Percentiles rank a stretch among this genome's conserved stretches.
These are phyloP conservation scores for Darevskia nairensis DNA, from an alignment of 2,797 vertebrate genomes.

Conservation along the genomic window DNA sequence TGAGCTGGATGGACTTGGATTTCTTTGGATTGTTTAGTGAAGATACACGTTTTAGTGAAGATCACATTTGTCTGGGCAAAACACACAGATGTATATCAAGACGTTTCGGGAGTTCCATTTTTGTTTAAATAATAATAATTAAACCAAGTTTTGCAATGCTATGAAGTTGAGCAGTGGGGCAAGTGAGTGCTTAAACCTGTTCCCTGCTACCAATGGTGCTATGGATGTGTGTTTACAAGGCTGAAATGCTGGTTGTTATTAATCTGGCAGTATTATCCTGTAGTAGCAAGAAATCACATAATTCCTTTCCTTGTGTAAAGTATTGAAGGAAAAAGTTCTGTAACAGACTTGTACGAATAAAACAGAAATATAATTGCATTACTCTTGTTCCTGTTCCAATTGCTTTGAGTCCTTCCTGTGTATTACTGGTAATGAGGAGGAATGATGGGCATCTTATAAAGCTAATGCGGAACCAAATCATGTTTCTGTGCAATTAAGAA, in stretches of 20 bases:
- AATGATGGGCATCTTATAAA: background rate
- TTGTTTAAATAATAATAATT: background rate
- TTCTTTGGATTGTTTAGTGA: background rate
- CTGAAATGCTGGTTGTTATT: background rate
- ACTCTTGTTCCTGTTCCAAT: background rate
- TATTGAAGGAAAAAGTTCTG: background rate
- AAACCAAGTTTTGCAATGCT: background rate
- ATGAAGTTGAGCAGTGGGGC: background rate
- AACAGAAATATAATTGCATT: background rate
- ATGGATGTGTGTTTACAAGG: background rate
- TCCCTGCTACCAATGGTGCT: background rate
- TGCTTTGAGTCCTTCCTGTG: background rate
- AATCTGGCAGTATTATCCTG: background rate
- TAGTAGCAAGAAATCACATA: background rate
- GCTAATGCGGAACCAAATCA: background rate
- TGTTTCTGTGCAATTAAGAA: background rate
- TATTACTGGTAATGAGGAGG: background rate
- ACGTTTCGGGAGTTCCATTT: background rate
- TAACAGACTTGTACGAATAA: constrained; percentile 1
- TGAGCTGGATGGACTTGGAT: background rate
- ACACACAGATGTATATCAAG: background rate
- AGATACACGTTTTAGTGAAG: background rate
- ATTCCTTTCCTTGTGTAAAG: background rate
- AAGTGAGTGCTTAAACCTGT: background rate
- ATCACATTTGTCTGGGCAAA: background rate